phyloP scores from a whole-genome alignment of 2,888 invertebrate species.

The Psylliodes chrysocephalus region DNA sequence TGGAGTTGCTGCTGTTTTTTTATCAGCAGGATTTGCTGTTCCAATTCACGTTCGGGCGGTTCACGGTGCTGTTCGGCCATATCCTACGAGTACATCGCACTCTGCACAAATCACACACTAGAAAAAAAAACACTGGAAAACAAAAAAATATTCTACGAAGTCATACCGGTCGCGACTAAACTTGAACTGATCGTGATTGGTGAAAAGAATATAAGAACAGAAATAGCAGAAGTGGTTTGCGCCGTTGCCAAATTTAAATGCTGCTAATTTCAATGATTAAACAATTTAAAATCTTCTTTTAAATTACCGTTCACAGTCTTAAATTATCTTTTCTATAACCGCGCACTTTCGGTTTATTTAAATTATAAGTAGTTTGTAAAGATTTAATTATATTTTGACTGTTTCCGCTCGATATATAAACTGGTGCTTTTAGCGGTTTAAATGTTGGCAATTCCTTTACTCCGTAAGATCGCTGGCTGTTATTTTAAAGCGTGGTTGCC shows the following conservation, averaged over 20 bases:
- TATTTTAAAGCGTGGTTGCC: not conserved
- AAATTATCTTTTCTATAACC: not conserved
- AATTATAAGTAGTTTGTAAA: too few species aligned
- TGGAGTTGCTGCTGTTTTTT: slow-evolving; percentile 94
- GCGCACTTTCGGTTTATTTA: too few species aligned
- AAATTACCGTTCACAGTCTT: not conserved
- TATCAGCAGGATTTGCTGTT: slow-evolving; percentile 75
- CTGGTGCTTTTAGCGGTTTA: slow-evolving; percentile 4
- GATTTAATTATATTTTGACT: too few species aligned
- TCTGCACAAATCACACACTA: slow-evolving; percentile 34
- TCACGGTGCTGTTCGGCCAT: slow-evolving; percentile 63
- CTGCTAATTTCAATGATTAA: not conserved
- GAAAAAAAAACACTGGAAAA: slow-evolving; percentile 20
- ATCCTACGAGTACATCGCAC: slow-evolving; percentile 48
- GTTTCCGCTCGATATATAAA: not conserved
- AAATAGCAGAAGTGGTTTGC: slow-evolving; percentile 52
- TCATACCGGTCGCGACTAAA: slow-evolving; percentile 62
- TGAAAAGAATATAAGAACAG: slow-evolving; percentile 50
- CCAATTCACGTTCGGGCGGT: slow-evolving; percentile 63
- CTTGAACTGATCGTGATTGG: slow-evolving; percentile 32
- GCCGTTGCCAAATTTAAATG: slow-evolving; percentile 53
- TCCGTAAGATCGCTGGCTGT: not conserved
- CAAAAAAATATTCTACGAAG: slow-evolving; percentile 49
- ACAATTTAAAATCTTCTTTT: not conserved
- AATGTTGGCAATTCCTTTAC: slow-evolving; percentile 11